Base-by-base conservation (phyloP, 2,797 vertebrate species). In the Anguilla megastoma region DNA sequence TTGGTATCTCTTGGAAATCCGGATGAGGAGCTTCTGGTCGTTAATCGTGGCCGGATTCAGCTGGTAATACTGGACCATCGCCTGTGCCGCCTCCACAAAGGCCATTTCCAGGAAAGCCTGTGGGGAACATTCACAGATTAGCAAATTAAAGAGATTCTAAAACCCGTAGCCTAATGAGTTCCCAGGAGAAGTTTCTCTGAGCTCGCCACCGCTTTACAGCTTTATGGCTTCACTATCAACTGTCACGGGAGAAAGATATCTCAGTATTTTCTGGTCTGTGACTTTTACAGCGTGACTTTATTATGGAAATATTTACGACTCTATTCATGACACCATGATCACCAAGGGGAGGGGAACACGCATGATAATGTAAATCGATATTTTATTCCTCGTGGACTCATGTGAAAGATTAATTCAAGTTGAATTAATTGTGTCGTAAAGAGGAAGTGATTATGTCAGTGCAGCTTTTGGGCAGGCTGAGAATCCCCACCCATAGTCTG, bases 21-120 rank as follows among this genome's bases (percentile, higher is more conserved):
- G 96, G 89, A 99, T 99, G 79, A 99, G 97, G 89, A 99, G 95
- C 90, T 99, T 99, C 91, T 99, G 97, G 85, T 97, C 97, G 84
- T 97, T 97, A 91, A 99, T 97, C 92, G 95, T 94, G 41, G 98
- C 98, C 85, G 98, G 97, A 88, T 97, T 98, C 86, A 99, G 97
- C 92, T 99, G 98, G 93, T 99, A 98, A 93, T 97, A 99, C 88
- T 99, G 98, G 88, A 99, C 98, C 98, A 99, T 99, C 56, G 99
- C 98, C 92, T 99, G 98, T 21, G 99, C 99, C 88, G 97, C 98
- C 94, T 99, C 98, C 24, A 97, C 96, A 89, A 98, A 99, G 7
- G 98, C 98, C 99, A 99, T 99, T 95, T 99, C 99, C 92, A 99
- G 91, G 95, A 99, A 99, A 3, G 99, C 98, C 99, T 99, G 91